Conservation (phyloP, 1,140 invertebrate species). For the Drosophila ananassae region DNA sequence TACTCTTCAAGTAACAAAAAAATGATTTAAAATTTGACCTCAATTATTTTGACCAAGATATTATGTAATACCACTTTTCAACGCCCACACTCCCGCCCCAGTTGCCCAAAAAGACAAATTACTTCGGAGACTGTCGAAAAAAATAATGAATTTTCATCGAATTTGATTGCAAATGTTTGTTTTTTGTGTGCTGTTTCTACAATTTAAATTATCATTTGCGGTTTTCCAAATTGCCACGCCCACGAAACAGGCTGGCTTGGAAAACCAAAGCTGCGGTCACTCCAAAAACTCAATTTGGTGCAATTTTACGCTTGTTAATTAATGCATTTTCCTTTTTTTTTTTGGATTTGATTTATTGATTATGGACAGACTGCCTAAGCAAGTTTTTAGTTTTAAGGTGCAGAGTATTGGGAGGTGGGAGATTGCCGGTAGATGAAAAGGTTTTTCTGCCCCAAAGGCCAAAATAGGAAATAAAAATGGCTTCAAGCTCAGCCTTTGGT, state of each 20-base stretch:
- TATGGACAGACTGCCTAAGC: slow-evolving; percentile 9
- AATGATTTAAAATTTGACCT: slow-evolving; percentile 24
- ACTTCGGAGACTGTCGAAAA: slow-evolving; percentile 3
- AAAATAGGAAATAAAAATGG: slow-evolving; percentile 36
- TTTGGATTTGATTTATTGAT: slow-evolving; percentile 43
- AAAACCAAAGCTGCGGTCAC: slow-evolving; percentile 36
- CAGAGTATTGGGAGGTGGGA: neutral
- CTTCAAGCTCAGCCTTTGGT: slow-evolving; percentile 6
- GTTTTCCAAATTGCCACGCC: slow-evolving; percentile 42
- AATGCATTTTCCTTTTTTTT: slow-evolving; percentile 39
- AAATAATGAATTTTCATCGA: slow-evolving; percentile 44
- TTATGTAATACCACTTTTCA: slow-evolving; percentile 39
- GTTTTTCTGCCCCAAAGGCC: slow-evolving; percentile 16
- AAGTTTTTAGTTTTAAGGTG: slow-evolving; percentile 3
- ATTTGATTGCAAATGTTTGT: slow-evolving; percentile 41
- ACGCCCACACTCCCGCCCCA: slow-evolving; percentile 40
- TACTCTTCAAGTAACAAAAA: slow-evolving; percentile 16
- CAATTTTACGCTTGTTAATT: slow-evolving; percentile 75
- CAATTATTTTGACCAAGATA: slow-evolving; percentile 24
- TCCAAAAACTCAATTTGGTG: slow-evolving; percentile 53
- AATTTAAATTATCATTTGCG: slow-evolving; percentile 55
- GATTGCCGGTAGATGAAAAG: slow-evolving; percentile 23
- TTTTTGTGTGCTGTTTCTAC: slow-evolving; percentile 22
- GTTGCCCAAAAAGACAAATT: slow-evolving; percentile 24
- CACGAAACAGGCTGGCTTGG: slow-evolving; percentile 11